Evolutionary conservation across 1,140 invertebrate species (phyloP), one percentile per base, ranked within the genome.

Genomic region (Drosophila kepulauana): DNA sequence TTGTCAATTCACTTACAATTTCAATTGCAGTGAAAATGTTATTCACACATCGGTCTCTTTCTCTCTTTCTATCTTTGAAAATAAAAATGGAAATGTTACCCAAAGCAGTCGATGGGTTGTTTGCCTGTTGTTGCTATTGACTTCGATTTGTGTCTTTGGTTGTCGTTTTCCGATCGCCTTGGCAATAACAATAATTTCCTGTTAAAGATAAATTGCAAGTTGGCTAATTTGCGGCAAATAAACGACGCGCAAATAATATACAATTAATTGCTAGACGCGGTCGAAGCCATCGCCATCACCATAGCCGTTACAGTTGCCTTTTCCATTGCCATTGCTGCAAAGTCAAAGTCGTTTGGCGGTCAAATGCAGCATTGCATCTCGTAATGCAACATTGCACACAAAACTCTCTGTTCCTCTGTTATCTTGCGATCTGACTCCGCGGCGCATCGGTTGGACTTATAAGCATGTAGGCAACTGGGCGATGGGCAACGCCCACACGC

Each of bases 241-340:
- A 88, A 81, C 85, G 85, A 88, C 85, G 81, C 74, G 78, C 66
- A 88, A 88, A 88, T 88, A 88, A 88, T 88, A 89, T 88, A 89
- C 85, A 88, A 88, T 88, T 88, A 88, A 88, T 89, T 81, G 86
- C 65, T 72, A 68, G 77, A 78, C 69, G 75, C 65, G 66, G 62
- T 75, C 58, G 75, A 52, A 79, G 58, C 13, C 25, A 52, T 61
- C 45, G 54, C 3, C n/a, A 45, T 51, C 33, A 57, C n/a, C 62
- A 52, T 16, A 52, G 62, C 43, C 56, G 58, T 4, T 20, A 2
- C 16, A 1, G 16, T 20, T 25, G 20, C 20, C 20, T 25, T 25
- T 25, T 25, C 20, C n/a, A 45, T 51, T 43, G 67, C n/a, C 62
- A 58, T 16, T 72, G 62, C 43, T 62, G 58, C 43, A 75, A 28